Percentiles rank a stretch among this genome's conserved stretches.
phyloP scores from a whole-genome alignment of 1,140 invertebrate species.

The Orchesella cincta region DNA sequence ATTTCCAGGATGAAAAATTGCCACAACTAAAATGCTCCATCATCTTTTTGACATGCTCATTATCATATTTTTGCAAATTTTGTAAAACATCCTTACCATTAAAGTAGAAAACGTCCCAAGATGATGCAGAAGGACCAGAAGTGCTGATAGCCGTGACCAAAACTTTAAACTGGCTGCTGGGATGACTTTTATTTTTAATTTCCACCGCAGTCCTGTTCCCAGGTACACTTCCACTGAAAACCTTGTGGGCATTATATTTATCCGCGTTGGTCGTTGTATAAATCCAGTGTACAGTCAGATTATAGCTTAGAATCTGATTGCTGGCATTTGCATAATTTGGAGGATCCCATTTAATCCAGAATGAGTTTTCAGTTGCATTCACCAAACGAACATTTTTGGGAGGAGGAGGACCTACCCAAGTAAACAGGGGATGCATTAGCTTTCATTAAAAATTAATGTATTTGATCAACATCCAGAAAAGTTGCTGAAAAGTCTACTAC shows the following conservation, averaged over 20 bases:
- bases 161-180: background rate
- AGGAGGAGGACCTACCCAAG: slow-evolving; percentile 13
- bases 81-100: background rate
- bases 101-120: background rate
- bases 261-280: background rate
- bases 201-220: background rate
- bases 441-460: too few relatives aligned
- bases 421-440: too few relatives aligned
- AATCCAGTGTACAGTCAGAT: background rate
- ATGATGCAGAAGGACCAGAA: background rate
- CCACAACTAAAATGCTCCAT: too few relatives aligned
- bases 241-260: background rate
- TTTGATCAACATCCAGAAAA: too few relatives aligned
- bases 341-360: slow-evolving; percentile 36
- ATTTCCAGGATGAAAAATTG: too few relatives aligned
- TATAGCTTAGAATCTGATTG: slow-evolving; percentile 31
- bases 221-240: slow-evolving; percentile 27
- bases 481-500: too few relatives aligned
- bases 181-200: slow-evolving; percentile 5
- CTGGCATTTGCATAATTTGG: slow-evolving; percentile 7
- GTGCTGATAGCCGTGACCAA: background rate
- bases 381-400: slow-evolving; percentile 12
- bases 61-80: too few relatives aligned
- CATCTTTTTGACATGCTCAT: too few relatives aligned
- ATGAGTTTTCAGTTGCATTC: background rate